Percentiles rank a stretch among this genome's conserved stretches.
Evolutionary conservation across 2,797 vertebrate species (phyloP).

Genomic region (Cynodonichthys magdalenae): DNA sequence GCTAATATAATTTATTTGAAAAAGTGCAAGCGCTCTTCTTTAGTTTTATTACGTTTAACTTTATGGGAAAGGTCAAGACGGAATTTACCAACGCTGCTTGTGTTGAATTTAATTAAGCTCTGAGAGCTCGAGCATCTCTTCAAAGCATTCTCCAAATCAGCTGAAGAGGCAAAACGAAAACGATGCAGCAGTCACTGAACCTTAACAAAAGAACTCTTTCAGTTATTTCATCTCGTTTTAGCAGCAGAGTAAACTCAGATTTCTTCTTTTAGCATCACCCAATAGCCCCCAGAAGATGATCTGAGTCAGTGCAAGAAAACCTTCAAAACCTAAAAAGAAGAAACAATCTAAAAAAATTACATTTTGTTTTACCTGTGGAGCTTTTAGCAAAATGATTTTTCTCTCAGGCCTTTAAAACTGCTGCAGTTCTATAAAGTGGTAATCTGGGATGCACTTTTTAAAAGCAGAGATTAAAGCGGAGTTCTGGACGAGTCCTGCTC

Average conservation of each 20-base stretch:
- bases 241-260: background rate
- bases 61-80: constrained; percentile 15
- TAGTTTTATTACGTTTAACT: constrained; percentile 10
- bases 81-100: background rate
- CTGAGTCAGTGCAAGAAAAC: constrained; percentile 8
- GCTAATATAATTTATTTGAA: constrained; percentile 1
- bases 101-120: constrained; percentile 8
- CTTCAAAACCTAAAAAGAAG: constrained; percentile 4
- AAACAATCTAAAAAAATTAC: constrained; percentile 44
- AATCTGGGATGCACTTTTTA: constrained; percentile 20
- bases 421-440: constrained; percentile 51
- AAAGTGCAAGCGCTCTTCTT: constrained; percentile 9
- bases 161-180: background rate
- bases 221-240: background rate
- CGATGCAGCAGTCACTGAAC: constrained; percentile 1
- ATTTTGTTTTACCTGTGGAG: constrained; percentile 50
- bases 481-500: constrained; percentile 45
- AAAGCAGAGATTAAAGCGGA: constrained; percentile 40
- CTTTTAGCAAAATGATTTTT: constrained; percentile 67
- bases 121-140: constrained; percentile 8
- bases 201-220: background rate
- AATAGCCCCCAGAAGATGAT: background rate
- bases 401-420: constrained; percentile 28
- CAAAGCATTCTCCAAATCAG: background rate
- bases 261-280: background rate